Conservation (phyloP, 2,888 invertebrate genomes). For the Campoplex capitator region DNA sequence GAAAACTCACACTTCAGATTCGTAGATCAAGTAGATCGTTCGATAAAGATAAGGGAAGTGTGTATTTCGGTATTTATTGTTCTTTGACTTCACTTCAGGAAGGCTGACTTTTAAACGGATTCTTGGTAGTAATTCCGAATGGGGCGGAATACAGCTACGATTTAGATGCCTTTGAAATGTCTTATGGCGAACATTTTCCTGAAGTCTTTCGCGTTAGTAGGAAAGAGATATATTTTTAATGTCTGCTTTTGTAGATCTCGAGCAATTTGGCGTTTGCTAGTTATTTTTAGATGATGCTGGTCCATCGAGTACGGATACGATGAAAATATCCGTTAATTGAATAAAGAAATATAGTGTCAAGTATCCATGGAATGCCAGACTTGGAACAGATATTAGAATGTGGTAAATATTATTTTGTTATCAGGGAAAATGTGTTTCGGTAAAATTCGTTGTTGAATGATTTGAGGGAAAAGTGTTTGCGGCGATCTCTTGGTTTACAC, state of each 20-base stretch:
- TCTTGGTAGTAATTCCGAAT: background rate
- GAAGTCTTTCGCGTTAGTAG: background rate
- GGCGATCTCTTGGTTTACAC: background rate
- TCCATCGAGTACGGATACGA: too few relatives aligned
- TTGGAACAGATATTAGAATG: too few relatives aligned
- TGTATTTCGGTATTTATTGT: too few relatives aligned
- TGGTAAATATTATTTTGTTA: constrained; percentile 9
- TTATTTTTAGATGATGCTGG: background rate
- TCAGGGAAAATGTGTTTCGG: constrained; percentile 5
- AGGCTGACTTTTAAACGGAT: background rate
- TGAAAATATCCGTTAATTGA: too few relatives aligned
- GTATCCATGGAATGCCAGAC: background rate
- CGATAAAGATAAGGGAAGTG: background rate
- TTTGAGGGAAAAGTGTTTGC: background rate
- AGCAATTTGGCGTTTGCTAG: too few relatives aligned
- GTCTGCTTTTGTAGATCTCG: too few relatives aligned
- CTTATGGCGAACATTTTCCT: background rate
- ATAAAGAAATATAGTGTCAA: too few relatives aligned
- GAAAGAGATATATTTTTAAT: background rate
- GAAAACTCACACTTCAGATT: background rate
- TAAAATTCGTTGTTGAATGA: background rate
- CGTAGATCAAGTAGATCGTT: background rate
- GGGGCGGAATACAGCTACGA: background rate
- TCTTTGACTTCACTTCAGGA: too few relatives aligned
- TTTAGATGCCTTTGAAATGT: background rate